Conservation (phyloP, 2,797 vertebrate genomes). For the Vespertilio murinus region DNA sequence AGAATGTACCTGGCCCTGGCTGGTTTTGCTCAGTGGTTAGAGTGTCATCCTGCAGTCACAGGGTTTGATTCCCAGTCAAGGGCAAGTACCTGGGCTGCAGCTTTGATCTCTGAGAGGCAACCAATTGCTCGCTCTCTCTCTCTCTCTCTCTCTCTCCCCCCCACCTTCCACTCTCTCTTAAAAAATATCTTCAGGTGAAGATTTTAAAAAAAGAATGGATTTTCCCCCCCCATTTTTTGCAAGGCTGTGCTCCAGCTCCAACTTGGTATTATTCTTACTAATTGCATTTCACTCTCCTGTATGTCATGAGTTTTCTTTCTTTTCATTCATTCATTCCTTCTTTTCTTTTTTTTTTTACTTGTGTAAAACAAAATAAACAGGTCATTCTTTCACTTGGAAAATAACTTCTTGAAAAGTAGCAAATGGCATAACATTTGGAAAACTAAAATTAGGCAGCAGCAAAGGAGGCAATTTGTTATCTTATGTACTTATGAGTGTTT, state of each 20-base stretch:
- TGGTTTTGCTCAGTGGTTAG: too few relatives aligned
- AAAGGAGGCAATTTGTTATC: not conserved
- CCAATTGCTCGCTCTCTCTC: too few relatives aligned
- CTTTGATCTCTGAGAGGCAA: too few relatives aligned
- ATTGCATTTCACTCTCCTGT: slow-evolving; percentile 37
- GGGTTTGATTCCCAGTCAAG: too few relatives aligned
- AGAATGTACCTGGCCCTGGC: not conserved
- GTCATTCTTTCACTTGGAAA: slow-evolving; percentile 53
- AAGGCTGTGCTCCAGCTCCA: slow-evolving; percentile 6
- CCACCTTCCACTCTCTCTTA: too few relatives aligned
- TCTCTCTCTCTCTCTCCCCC: too few relatives aligned
- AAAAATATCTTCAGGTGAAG: too few relatives aligned
- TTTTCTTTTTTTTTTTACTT: not conserved
- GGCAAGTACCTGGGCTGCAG: too few relatives aligned
- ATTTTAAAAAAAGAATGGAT: not conserved
- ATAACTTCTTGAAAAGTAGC: slow-evolving; percentile 58
- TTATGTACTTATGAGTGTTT: not conserved
- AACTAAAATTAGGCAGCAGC: slow-evolving; percentile 58
- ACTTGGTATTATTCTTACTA: slow-evolving; percentile 62
- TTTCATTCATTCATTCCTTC: not conserved
- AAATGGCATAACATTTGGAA: slow-evolving; percentile 56
- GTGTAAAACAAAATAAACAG: slow-evolving; percentile 61
- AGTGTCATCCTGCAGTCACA: too few relatives aligned
- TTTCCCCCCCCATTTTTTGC: slow-evolving; percentile 4
- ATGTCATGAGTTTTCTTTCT: slow-evolving; percentile 40